Evolutionary conservation across 2,888 invertebrate species (phyloP).

Genomic region (Perdita meconis): DNA sequence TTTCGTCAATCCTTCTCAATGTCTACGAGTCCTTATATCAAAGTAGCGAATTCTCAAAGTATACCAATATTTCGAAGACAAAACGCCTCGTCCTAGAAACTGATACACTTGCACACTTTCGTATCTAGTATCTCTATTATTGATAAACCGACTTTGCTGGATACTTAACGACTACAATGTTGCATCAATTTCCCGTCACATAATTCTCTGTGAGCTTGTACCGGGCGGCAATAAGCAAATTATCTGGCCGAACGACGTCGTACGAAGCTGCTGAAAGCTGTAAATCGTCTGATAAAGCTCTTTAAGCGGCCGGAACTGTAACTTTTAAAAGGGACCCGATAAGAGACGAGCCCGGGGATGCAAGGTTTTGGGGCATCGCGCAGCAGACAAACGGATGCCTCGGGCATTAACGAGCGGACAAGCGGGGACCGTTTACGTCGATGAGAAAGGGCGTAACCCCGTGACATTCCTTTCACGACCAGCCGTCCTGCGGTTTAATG

Average conservation of each 20-base stretch:
- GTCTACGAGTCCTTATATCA: neutral
- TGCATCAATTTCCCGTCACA: slow-evolving; percentile 43
- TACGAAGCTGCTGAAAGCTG: slow-evolving; percentile 65
- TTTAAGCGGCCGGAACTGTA: slow-evolving; percentile 56
- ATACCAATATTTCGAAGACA: neutral
- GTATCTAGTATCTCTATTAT: slow-evolving; percentile 9
- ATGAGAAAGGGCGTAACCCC: slow-evolving; percentile 66
- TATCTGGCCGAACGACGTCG: slow-evolving; percentile 54
- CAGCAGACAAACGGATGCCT: slow-evolving; percentile 31
- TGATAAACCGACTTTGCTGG: slow-evolving; percentile 19
- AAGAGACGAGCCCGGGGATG: slow-evolving; percentile 33
- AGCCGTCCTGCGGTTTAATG: slow-evolving; percentile 61
- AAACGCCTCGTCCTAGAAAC: slow-evolving; percentile 5
- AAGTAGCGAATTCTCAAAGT: neutral
- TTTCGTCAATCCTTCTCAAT: neutral
- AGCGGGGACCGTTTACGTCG: slow-evolving; percentile 43
- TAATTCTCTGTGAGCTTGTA: slow-evolving; percentile 34
- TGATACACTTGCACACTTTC: slow-evolving; percentile 14
- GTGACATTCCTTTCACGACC: slow-evolving; percentile 64
- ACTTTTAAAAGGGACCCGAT: slow-evolving; percentile 55
- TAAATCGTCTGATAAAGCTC: slow-evolving; percentile 69
- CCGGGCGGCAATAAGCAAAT: slow-evolving; percentile 61
- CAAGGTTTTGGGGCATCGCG: neutral
- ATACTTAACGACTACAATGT: neutral
- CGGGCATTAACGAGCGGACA: slow-evolving; percentile 46